Evolutionary conservation across 2,113 vertebrate genomes (phyloP), one percentile per base, ranked within the genome.

Genomic region (Megaceryle maxima): DNA sequence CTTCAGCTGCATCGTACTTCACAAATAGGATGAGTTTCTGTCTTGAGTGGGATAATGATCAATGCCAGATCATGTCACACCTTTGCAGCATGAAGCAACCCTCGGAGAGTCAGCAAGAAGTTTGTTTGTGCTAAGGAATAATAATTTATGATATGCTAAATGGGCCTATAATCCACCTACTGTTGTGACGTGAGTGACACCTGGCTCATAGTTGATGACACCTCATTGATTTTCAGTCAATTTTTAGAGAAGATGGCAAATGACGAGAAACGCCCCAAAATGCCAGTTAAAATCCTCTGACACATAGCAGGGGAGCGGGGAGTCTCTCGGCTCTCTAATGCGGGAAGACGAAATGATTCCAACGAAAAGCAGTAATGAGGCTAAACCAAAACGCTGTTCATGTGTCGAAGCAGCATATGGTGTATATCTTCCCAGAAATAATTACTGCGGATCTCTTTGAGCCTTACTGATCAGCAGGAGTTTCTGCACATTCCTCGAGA

Each of bases 361-460:
- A 83, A 62, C 16, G 77, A 64, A 81, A 95, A 92, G 41, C 77
- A 33, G 44, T 92, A 87, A 89, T 66, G 70, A 94, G 84, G 64
- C 70, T 91, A 50, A 88, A 92, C 77, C 90, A 74, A 72, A 95
- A 76, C 72, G 18, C 90, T 87, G 67, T 62, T 91, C 48, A 66
- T 88, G 82, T 89, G 31, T 88, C 66, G 73, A 68, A 80, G 51
- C 60, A 60, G 70, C 92, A 37, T 73, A 79, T 75, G 68, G 83
- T 95, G 68, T 95, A 46, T 93, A 94, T 90, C 66, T 90, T 90
- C 79, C 67, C 59, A 73, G 85, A 80, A 95, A 90, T 96, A 95
- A 96, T 92, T 83, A 88, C 82, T 94, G 82, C 79, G 81, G 59
- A 62, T 91, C 91, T 92, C 70, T 80, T 48, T 66, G 74, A 92